These are phyloP conservation scores for Drosophila arizonae DNA, from an alignment of 1,140 invertebrate species.

Conservation along the genomic window DNA sequence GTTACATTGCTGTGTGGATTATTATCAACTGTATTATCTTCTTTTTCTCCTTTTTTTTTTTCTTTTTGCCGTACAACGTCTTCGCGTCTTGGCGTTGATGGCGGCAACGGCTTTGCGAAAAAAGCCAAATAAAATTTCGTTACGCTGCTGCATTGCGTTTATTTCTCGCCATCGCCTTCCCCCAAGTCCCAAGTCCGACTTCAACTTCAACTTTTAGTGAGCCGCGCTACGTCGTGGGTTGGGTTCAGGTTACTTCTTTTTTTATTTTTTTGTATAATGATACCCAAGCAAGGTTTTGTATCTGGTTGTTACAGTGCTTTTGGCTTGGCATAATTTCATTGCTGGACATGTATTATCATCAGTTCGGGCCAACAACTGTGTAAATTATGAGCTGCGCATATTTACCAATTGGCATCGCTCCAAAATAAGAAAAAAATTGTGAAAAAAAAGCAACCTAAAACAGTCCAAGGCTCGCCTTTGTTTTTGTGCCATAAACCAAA, in stretches of 20 bases:
- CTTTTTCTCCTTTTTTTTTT: background rate
- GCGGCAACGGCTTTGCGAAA: constrained; percentile 47
- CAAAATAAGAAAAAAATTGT: constrained; percentile 4
- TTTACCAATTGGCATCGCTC: constrained; percentile 75
- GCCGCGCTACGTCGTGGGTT: constrained; percentile 36
- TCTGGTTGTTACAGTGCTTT: constrained; percentile 37
- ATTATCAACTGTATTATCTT: constrained; percentile 78
- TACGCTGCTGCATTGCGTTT: constrained; percentile 62
- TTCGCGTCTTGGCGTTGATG: constrained; percentile 37
- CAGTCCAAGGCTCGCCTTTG: constrained; percentile 36
- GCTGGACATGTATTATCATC: constrained; percentile 61
- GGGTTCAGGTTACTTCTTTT: constrained; percentile 44
- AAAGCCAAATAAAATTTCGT: constrained; percentile 78
- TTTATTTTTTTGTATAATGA: constrained; percentile 59
- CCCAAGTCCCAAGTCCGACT: background rate
- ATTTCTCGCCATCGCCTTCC: constrained; percentile 23
- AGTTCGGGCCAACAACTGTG: constrained; percentile 61
- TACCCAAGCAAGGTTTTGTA: constrained; percentile 42
- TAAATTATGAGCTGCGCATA: constrained; percentile 73
- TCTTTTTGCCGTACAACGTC: constrained; percentile 18
- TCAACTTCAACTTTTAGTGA: constrained; percentile 3
- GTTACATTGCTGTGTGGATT: constrained; percentile 80
- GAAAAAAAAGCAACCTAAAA: background rate
- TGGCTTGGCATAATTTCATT: constrained; percentile 66
- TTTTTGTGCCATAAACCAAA: constrained; percentile 62